These are phyloP conservation scores for Spodoptera exigua DNA, from an alignment of 2,888 invertebrate genomes.

Conservation along the genomic window DNA sequence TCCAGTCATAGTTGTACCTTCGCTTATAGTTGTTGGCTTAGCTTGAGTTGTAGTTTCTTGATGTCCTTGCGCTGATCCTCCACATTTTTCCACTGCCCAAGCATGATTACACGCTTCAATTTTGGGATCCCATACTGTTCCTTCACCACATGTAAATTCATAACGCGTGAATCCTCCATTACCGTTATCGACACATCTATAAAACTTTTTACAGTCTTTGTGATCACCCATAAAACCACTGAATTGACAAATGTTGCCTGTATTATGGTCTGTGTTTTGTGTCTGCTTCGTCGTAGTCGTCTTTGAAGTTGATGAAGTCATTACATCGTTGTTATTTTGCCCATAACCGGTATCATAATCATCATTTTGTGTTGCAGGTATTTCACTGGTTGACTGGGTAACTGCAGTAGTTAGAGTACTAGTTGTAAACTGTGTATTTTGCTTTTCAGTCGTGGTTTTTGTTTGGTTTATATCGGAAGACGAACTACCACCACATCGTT, in stretches of 20 bases:
- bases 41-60: slow-evolving; percentile 27
- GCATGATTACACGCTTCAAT: slow-evolving; percentile 89
- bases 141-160: slow-evolving; percentile 89
- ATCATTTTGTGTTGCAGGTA: slow-evolving; percentile 41
- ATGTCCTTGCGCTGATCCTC: slow-evolving; percentile 23
- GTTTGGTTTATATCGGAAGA: slow-evolving; percentile 39
- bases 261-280: slow-evolving; percentile 23
- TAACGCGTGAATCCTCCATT: slow-evolving; percentile 81
- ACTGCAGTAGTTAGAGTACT: slow-evolving; percentile 45
- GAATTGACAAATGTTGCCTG: slow-evolving; percentile 62
- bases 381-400: slow-evolving; percentile 49
- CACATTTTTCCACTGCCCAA: slow-evolving; percentile 81
- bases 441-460: slow-evolving; percentile 44
- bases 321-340: slow-evolving; percentile 43
- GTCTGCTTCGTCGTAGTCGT: slow-evolving; percentile 44
- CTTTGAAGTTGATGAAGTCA: slow-evolving; percentile 18
- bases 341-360: slow-evolving; percentile 64
- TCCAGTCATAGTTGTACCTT: slow-evolving; percentile 25
- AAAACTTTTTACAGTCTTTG: slow-evolving; percentile 91
- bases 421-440: slow-evolving; percentile 33
- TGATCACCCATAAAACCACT: slow-evolving; percentile 90
- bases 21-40: slow-evolving; percentile 15
- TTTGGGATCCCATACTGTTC: slow-evolving; percentile 90
- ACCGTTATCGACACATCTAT: slow-evolving; percentile 90
- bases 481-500: slow-evolving; percentile 64